Percentiles rank a stretch among this genome's conserved stretches.
Evolutionary conservation across 2,797 vertebrate species (phyloP).

Genomic region (Girardinus metallicus): DNA sequence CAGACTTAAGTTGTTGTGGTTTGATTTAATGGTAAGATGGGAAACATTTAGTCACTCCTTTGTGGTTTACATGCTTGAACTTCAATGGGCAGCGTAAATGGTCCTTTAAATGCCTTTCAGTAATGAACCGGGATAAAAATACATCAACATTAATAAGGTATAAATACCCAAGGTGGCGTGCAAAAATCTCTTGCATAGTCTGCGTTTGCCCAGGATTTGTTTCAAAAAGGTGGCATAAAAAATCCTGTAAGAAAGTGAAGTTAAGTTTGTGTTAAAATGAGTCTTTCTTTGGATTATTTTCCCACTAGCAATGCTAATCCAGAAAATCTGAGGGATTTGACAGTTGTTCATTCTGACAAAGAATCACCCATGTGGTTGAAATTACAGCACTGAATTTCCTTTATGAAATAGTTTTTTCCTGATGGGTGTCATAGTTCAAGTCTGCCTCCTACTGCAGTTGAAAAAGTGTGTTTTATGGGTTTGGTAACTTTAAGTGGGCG

Average conservation of each 20-base stretch:
- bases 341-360: background rate
- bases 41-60: conserved; percentile 15
- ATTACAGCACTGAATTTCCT: background rate
- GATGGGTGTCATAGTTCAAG: background rate
- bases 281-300: background rate
- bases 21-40: conserved; percentile 27
- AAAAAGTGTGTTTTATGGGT: too few species aligned
- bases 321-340: background rate
- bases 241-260: background rate
- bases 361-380: background rate
- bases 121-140: conserved; percentile 27
- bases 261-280: background rate
- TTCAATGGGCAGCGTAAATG: conserved; percentile 29
- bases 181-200: conserved; percentile 2
- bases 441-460: too few species aligned
- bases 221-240: too few species aligned
- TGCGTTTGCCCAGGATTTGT: background rate
- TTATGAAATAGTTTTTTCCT: background rate
- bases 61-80: conserved; percentile 21
- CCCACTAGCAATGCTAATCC: background rate
- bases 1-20: conserved; percentile 35
- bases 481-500: too few species aligned
- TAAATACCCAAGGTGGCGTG: background rate
- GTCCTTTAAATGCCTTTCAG: conserved; percentile 8
- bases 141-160: conserved; percentile 10